These are phyloP conservation scores for Caenorhabditis virilis DNA, from an alignment of 2,888 invertebrate species.

Conservation along the genomic window DNA sequence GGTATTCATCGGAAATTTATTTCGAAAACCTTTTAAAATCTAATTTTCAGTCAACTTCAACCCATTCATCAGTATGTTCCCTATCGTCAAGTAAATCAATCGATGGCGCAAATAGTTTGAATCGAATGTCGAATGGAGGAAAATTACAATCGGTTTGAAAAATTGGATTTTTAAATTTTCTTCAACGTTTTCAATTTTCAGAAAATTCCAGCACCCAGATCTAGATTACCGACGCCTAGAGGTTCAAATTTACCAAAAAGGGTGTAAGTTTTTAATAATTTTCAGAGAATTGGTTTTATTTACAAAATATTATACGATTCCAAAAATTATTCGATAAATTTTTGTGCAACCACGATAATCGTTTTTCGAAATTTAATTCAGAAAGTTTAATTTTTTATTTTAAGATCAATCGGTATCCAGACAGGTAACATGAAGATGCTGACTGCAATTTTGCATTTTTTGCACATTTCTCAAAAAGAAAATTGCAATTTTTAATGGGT, in stretches of 20 bases:
- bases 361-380: background rate
- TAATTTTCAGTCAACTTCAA: conserved; percentile 17
- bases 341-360: no score
- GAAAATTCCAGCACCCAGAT: conserved; percentile 25
- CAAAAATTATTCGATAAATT: no score
- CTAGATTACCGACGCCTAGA: conserved; percentile 33
- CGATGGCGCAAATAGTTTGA: conserved; percentile 24
- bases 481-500: background rate
- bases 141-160: background rate
- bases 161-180: background rate
- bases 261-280: conserved; percentile 18
- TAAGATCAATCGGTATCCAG: conserved; percentile 30
- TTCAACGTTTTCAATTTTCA: conserved; percentile 1
- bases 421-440: conserved; percentile 23
- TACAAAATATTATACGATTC: background rate
- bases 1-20: background rate
- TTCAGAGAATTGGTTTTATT: background rate
- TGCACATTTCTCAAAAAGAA: background rate
- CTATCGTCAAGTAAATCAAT: conserved; percentile 31
- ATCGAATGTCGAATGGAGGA: background rate
- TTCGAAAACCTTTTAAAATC: no score
- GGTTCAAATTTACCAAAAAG: conserved; percentile 23
- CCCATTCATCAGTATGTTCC: conserved; percentile 25
- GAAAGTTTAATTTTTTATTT: conserved; percentile 6
- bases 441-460: conserved; percentile 3